Conservation (phyloP, 2,113 vertebrate species). For the Cebidichthys violaceus region DNA sequence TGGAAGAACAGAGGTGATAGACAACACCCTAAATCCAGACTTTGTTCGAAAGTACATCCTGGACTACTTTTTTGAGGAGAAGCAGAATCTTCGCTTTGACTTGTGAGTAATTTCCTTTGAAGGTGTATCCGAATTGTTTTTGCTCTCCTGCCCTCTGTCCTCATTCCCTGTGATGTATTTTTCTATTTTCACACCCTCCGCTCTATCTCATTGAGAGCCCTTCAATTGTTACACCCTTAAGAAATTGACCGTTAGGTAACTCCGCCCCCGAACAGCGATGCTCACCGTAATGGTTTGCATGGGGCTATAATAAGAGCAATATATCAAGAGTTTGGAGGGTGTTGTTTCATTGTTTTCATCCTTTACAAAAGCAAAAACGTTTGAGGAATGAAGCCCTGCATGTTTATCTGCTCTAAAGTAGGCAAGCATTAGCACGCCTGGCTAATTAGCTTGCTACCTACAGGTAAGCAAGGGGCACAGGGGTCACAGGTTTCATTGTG, state of each 20-base stretch:
- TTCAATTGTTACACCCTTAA: neutral
- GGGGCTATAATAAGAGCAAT: neutral
- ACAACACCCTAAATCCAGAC: slow-evolving; percentile 95
- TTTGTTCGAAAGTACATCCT: slow-evolving; percentile 95
- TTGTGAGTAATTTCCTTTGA: slow-evolving; percentile 86
- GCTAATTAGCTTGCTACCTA: neutral
- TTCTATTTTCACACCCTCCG: neutral
- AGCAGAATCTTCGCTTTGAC: slow-evolving; percentile 96
- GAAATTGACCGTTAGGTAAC: neutral
- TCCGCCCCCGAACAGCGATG: neutral
- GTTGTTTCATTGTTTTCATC: neutral
- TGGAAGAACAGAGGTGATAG: slow-evolving; percentile 94
- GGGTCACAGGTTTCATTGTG: neutral
- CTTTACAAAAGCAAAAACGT: neutral
- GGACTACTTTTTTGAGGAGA: slow-evolving; percentile 97
- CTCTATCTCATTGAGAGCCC: neutral
- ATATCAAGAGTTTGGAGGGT: neutral
- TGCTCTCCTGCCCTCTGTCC: neutral
- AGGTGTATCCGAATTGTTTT: neutral
- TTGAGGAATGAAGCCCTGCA: neutral
- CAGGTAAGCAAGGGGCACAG: neutral
- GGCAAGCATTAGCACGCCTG: neutral
- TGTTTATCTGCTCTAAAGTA: neutral
- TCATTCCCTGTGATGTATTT: neutral
- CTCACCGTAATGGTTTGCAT: neutral